phyloP scores from a whole-genome alignment of 2,888 invertebrate genomes.

The Nephrotoma guestfalica region DNA sequence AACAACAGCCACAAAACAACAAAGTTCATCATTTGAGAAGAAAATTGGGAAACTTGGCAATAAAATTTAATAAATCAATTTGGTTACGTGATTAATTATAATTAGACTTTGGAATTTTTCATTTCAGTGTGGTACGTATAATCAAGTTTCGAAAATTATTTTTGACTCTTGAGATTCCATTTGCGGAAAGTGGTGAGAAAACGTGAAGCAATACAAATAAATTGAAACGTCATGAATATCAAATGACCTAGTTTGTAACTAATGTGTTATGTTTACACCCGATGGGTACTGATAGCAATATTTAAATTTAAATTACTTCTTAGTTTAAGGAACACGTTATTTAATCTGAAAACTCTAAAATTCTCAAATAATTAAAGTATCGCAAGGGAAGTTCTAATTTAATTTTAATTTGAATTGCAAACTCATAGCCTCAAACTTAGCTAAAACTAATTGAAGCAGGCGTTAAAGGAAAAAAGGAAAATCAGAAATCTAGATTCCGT shows the following conservation, averaged over 20 bases:
- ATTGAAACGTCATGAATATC: neutral
- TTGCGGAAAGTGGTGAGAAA: neutral
- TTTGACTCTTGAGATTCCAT: neutral
- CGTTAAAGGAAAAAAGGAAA: no score
- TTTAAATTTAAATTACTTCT: no score
- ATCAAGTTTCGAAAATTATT: neutral
- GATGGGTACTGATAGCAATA: no score
- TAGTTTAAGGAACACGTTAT: no score
- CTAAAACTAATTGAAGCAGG: no score
- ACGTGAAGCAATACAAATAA: no score
- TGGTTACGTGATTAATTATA: neutral
- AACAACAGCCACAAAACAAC: neutral
- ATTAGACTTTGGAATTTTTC: neutral
- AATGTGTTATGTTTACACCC: neutral
- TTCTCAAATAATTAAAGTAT: no score
- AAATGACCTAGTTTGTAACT: neutral
- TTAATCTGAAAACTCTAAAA: no score
- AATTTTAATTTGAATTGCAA: no score
- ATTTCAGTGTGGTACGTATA: neutral
- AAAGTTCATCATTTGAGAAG: neutral
- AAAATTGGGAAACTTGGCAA: neutral
- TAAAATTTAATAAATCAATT: neutral
- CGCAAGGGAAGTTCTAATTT: no score
- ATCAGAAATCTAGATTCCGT: no score
- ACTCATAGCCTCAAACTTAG: no score